Evolutionary conservation across 2,797 vertebrate species (phyloP).

Genomic region (Jordanella pulchra): DNA sequence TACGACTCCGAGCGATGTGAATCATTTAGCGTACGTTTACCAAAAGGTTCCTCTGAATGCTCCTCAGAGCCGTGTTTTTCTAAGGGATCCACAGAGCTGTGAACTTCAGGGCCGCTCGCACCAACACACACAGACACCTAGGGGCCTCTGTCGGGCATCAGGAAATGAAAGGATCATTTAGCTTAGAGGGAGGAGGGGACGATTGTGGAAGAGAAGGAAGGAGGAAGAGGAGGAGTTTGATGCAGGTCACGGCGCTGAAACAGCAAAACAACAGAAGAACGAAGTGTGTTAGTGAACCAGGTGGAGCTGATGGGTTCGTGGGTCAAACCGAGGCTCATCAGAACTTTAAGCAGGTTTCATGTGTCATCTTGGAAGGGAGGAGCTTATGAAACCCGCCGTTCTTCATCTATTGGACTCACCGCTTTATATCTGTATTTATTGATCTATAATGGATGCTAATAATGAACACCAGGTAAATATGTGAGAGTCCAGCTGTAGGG

Average conservation of each 20-base stretch:
- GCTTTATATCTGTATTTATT: too few species aligned
- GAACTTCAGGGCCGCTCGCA: slow-evolving; percentile 80
- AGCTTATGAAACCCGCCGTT: too few species aligned
- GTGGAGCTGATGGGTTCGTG: too few species aligned
- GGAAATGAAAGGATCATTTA: slow-evolving; percentile 98
- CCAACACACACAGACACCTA: slow-evolving; percentile 77
- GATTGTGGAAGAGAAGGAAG: slow-evolving; percentile 54
- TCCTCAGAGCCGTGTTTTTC: slow-evolving; percentile 84
- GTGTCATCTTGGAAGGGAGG: too few species aligned
- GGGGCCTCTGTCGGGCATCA: slow-evolving; percentile 83
- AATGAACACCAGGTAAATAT: too few species aligned
- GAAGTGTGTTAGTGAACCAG: too few species aligned
- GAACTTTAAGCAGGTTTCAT: too few species aligned
- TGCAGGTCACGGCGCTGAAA: slow-evolving; percentile 44
- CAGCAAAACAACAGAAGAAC: slow-evolving; percentile 2
- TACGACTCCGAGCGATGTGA: slow-evolving; percentile 27
- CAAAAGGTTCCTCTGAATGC: slow-evolving; percentile 18
- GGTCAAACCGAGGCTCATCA: too few species aligned
- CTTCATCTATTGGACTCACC: too few species aligned
- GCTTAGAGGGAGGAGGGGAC: slow-evolving; percentile 78
- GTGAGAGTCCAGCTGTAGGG: too few species aligned
- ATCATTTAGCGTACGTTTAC: slow-evolving; percentile 5
- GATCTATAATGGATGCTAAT: too few species aligned
- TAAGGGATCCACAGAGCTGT: slow-evolving; percentile 89
- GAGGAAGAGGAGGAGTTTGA: slow-evolving; percentile 57